Base-by-base conservation (phyloP, 2,888 invertebrate genomes). In the Rhorus exstirpatorius region DNA sequence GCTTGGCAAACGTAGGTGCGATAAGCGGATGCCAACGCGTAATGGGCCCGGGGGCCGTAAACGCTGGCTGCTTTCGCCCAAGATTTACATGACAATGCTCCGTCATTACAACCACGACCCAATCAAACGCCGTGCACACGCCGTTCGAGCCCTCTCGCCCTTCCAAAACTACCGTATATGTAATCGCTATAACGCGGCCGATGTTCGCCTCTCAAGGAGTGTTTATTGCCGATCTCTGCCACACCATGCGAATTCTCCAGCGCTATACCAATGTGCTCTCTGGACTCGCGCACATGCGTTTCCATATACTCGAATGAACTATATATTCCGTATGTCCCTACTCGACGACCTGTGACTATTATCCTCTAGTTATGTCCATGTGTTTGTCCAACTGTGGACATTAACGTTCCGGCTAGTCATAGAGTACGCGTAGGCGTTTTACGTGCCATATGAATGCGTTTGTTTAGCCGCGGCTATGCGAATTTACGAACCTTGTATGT, bases 1-100 rank as follows among this genome's bases (percentile, higher is more conserved):
- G 85, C 84, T 81, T 75, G 85, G 77, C 83, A 85, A 87, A 87
- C 84, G 79, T 44, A 3, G 60, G 81, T 79, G 79, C 79, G 86
- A 86, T 86, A 86, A 86, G 86, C 85, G 77, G 68, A 82, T 82
- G 79, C 84, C 81, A 82, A 77, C 71, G 86, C 84, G 87, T 88
- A 88, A 89, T 88, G 87, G 89, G 86, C 83, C 85, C 86, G 79
- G 82, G 85, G 86, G 86, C 87, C 86, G 86, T 89, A 87, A 87
- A 88, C 88, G 87, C 63, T 81, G 79, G 35, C 74, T 55, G 70
- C 80, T 78, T 71, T 85, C 83, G 80, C 81, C 83, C 84, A 90
- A 91, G 90, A 92, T 92, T 92, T 91, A 91, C 92, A 92, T 91
- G 90, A 92, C 91, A 92, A 92, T 92, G 89, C 89, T 86, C 84